Conservation (phyloP, 2,797 vertebrate species). For the Myotis planiceps region DNA sequence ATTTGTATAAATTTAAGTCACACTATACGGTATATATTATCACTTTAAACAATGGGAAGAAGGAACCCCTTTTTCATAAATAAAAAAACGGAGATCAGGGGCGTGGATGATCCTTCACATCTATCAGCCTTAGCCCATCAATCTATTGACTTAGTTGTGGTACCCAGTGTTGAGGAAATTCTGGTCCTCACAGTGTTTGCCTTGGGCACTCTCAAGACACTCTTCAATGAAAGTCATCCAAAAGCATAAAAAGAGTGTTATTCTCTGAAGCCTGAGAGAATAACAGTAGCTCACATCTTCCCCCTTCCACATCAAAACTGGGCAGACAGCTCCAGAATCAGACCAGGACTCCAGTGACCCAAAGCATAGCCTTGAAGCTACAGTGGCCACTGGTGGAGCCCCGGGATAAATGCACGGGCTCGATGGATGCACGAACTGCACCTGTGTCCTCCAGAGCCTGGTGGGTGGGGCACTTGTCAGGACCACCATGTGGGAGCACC, state of each 20-base stretch:
- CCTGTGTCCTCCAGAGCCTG: background rate
- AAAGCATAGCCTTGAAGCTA: background rate
- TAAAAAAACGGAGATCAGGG: background rate
- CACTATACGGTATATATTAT: background rate
- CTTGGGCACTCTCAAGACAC: background rate
- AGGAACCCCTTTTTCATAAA: background rate
- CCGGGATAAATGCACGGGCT: background rate
- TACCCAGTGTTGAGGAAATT: background rate
- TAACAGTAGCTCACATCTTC: background rate
- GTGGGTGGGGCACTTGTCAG: background rate
- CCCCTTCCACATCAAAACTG: background rate
- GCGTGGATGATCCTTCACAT: background rate
- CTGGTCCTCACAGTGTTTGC: background rate
- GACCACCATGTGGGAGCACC: background rate
- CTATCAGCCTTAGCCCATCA: background rate
- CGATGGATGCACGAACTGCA: rapidly evolving
- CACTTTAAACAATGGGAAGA: background rate
- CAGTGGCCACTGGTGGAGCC: rapidly evolving
- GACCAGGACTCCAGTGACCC: background rate
- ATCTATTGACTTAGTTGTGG: background rate
- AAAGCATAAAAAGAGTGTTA: background rate
- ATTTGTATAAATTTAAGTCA: background rate
- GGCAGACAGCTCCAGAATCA: background rate
- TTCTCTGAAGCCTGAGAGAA: background rate
- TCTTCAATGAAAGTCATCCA: background rate